Conservation (phyloP, 2,113 vertebrate species). For the Corythoichthys intestinalis region DNA sequence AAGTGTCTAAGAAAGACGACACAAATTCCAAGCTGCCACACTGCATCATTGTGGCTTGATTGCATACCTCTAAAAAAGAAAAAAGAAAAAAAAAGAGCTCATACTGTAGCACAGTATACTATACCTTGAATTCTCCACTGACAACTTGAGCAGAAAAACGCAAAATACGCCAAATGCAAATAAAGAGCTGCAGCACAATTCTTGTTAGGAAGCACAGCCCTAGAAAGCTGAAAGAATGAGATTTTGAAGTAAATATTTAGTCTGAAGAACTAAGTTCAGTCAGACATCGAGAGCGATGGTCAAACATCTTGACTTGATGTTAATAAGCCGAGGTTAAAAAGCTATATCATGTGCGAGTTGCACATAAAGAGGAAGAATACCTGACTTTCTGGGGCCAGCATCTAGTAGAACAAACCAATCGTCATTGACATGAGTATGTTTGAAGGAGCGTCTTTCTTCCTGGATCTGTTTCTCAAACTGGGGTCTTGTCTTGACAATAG, state of each 20-base stretch:
- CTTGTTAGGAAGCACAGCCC: slow-evolving; percentile 24
- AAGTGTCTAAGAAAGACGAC: neutral
- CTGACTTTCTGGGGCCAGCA: slow-evolving; percentile 42
- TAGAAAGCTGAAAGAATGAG: slow-evolving; percentile 11
- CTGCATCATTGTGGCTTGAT: slow-evolving; percentile 25
- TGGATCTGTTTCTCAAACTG: slow-evolving; percentile 52
- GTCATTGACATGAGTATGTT: slow-evolving; percentile 35
- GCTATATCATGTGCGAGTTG: neutral
- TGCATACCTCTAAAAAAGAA: neutral
- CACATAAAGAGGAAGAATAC: slow-evolving; percentile 37
- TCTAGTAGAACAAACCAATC: slow-evolving; percentile 71
- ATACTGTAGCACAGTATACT: slow-evolving; percentile 44
- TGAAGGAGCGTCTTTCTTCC: slow-evolving; percentile 41
- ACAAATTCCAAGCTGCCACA: neutral
- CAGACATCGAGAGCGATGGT: neutral
- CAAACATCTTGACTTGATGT: slow-evolving; percentile 11
- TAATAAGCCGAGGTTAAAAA: slow-evolving; percentile 29
- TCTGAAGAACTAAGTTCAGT: slow-evolving; percentile 1
- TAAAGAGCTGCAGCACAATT: slow-evolving; percentile 19
- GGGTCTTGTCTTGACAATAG: slow-evolving; percentile 31
- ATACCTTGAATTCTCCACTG: slow-evolving; percentile 40
- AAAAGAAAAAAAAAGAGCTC: neutral
- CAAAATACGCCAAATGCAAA: slow-evolving; percentile 18
- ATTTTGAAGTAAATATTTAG: slow-evolving; percentile 13
- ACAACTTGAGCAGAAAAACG: slow-evolving; percentile 12